Percentiles rank a stretch among this genome's conserved stretches.
Evolutionary conservation across 30 jellyfish, hydroid and myxozoan species (phyloP).

Genomic region (Pelagia noctiluca): DNA sequence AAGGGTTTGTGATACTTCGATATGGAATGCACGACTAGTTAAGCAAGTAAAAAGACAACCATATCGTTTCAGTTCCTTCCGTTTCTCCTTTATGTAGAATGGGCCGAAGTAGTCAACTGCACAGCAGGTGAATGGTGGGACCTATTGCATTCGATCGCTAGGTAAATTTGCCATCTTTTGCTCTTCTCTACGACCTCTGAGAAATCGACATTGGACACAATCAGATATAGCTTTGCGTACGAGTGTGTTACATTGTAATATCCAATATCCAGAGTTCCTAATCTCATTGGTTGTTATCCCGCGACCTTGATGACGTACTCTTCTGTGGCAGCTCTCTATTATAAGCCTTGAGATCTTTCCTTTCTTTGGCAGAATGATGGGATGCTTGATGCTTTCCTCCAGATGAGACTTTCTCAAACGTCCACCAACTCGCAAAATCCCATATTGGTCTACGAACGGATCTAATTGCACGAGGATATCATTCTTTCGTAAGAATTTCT

Average conservation of each 20-base stretch:
- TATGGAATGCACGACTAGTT: constrained; percentile 47
- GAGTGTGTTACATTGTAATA: neutral
- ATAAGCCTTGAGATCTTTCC: constrained; percentile 33
- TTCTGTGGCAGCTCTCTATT: neutral
- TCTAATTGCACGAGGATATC: neutral
- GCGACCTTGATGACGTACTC: constrained; percentile 51
- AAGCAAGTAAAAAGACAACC: constrained; percentile 58
- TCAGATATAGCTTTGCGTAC: constrained; percentile 19
- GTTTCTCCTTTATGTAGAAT: constrained; percentile 28
- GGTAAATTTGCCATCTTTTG: constrained; percentile 69
- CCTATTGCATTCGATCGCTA: constrained; percentile 10
- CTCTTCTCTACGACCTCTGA: constrained; percentile 16
- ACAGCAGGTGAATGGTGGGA: constrained; percentile 47
- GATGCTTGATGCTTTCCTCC: neutral
- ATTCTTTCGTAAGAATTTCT: neutral
- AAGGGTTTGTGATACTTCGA: constrained; percentile 29
- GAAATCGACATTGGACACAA: constrained; percentile 30
- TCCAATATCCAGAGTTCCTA: constrained; percentile 31
- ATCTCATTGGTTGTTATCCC: constrained; percentile 30
- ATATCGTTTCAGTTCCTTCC: constrained; percentile 46
- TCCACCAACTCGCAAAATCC: constrained; percentile 13
- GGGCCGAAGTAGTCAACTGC: constrained; percentile 65
- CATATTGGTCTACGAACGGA: neutral
- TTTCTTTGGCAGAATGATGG: neutral
- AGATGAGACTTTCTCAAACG: neutral